Percentiles rank a stretch among this genome's conserved stretches.
Conservation (phyloP, 2,888 invertebrate species). For the Drosophila birchii region DNA sequence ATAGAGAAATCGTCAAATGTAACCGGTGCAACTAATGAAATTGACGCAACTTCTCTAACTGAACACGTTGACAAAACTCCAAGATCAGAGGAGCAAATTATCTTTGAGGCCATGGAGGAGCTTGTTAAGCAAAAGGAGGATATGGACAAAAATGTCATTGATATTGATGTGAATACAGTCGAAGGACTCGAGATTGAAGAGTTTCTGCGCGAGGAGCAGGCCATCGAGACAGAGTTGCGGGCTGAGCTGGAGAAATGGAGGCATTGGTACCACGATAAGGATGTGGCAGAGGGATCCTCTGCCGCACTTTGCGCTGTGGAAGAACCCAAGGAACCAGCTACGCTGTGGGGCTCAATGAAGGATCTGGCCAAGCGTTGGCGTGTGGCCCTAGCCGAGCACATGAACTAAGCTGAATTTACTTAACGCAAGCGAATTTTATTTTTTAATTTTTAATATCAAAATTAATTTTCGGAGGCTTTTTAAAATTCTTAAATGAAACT, state of each 20-base stretch:
- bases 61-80: fast-evolving
- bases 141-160: background rate
- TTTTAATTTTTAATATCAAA: too few species aligned
- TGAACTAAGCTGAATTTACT: too few species aligned
- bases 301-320: too few species aligned
- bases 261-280: background rate
- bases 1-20: fast-evolving
- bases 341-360: too few species aligned
- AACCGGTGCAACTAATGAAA: background rate
- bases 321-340: too few species aligned
- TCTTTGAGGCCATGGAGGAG: background rate
- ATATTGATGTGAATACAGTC: fast-evolving
- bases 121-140: background rate
- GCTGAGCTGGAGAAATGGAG: background rate
- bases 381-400: too few species aligned
- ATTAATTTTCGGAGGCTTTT: too few species aligned
- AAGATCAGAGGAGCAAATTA: background rate
- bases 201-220: background rate
- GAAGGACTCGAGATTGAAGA: background rate
- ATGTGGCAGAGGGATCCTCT: too few species aligned
- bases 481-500: too few species aligned
- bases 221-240: background rate
- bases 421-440: too few species aligned
- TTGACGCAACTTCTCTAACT: background rate
- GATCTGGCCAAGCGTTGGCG: too few species aligned